Percentiles rank a stretch among this genome's conserved stretches.
Evolutionary conservation across 2,888 invertebrate genomes (phyloP).

Genomic region (Lepidocyrtoides sp.): DNA sequence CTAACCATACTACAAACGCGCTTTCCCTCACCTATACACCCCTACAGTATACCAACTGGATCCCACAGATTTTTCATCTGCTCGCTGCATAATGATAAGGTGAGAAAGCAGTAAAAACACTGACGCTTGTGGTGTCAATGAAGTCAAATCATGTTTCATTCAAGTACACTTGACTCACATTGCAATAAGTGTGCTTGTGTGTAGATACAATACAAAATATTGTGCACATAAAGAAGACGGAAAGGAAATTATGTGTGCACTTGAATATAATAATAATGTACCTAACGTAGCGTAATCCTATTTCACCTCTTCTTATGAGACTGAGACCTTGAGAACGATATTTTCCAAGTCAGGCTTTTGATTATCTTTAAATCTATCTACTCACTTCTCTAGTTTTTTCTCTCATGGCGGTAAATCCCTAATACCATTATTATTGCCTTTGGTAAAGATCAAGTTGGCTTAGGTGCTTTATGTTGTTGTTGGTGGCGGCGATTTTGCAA

Average conservation of each 20-base stretch:
- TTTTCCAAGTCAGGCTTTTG: constrained; percentile 24
- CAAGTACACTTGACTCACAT: background rate
- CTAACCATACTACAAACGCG: background rate
- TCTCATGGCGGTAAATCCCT: constrained; percentile 33
- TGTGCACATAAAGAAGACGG: too few species aligned
- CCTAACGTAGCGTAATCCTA: background rate
- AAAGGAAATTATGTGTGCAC: background rate
- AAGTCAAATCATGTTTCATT: constrained; percentile 35
- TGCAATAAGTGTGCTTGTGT: background rate
- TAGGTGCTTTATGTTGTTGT: background rate
- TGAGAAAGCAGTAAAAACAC: constrained; percentile 18
- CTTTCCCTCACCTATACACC: background rate
- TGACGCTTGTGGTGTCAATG: constrained; percentile 21
- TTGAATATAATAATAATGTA: background rate
- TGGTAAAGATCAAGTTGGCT: constrained; percentile 22
- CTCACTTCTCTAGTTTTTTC: constrained; percentile 31
- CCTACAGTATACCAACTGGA: too few species aligned
- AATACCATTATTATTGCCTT: constrained; percentile 58
- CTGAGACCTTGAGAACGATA: constrained; percentile 20
- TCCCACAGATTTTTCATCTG: constrained; percentile 8
- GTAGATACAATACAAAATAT: too few species aligned
- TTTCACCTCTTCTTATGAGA: constrained; percentile 5
- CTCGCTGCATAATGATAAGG: constrained; percentile 31
- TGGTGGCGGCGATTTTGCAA: too few species aligned
- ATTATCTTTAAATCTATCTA: constrained; percentile 58